phyloP scores from a whole-genome alignment of 1,140 invertebrate genomes.

The Lepidurus couesii region DNA sequence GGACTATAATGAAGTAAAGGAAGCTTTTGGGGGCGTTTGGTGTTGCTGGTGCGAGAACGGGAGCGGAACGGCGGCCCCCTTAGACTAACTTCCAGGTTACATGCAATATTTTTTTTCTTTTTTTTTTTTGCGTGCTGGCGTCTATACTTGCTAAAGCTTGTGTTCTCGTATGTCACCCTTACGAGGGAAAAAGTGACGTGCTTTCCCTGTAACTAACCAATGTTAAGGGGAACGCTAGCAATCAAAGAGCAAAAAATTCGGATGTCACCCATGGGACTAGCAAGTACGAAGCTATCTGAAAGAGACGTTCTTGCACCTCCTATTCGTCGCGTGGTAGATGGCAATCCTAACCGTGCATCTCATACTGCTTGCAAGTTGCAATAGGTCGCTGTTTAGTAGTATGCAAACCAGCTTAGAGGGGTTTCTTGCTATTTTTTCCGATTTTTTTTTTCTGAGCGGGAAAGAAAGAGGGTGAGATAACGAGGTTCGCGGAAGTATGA shows the following conservation, averaged over 20 bases:
- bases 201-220: constrained; percentile 13
- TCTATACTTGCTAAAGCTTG: background rate
- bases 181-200: background rate
- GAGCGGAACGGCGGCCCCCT: no score
- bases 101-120: no score
- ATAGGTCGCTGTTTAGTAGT: no score
- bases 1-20: background rate
- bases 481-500: no score
- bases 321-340: background rate
- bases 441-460: no score
- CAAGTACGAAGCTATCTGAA: constrained; percentile 2
- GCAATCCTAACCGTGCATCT: no score
- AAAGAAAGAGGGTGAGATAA: no score
- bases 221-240: background rate
- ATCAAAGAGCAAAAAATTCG: background rate
- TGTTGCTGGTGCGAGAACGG: background rate
- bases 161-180: background rate
- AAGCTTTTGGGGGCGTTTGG: background rate
- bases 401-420: no score
- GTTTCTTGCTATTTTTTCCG: no score
- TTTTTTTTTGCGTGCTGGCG: no score
- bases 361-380: no score
- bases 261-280: background rate
- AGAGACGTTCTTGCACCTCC: background rate
- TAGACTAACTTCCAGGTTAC: no score